These are phyloP conservation scores for Dryobotodes eremita DNA, from an alignment of 2,888 invertebrate species.

Conservation along the genomic window DNA sequence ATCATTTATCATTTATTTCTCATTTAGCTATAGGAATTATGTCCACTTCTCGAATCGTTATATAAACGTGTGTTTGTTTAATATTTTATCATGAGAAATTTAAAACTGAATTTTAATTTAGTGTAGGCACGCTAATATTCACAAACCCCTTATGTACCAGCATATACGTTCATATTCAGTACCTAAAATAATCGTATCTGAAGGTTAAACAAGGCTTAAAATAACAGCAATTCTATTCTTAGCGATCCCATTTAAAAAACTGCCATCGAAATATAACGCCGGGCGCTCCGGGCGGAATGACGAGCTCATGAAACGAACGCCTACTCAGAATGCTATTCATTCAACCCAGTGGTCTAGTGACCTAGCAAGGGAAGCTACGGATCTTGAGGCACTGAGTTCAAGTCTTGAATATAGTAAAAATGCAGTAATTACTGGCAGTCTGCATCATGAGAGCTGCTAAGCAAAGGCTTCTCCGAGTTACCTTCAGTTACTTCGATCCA, in stretches of 20 bases:
- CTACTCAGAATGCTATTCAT: slow-evolving; percentile 50
- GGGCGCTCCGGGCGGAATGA: slow-evolving; percentile 56
- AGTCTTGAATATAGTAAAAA: background rate
- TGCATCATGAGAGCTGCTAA: background rate
- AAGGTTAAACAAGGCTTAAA: slow-evolving; percentile 5
- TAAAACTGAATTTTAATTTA: too few relatives aligned
- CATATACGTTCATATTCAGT: background rate
- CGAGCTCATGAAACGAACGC: slow-evolving; percentile 45
- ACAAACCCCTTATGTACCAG: too few relatives aligned
- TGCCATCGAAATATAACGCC: slow-evolving; percentile 51
- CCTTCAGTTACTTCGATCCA: background rate
- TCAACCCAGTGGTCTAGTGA: slow-evolving; percentile 37
- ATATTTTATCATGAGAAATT: too few relatives aligned
- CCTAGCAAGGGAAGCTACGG: slow-evolving; percentile 23
- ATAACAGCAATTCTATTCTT: slow-evolving; percentile 37
- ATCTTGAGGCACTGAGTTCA: slow-evolving; percentile 8
- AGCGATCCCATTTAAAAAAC: slow-evolving; percentile 55
- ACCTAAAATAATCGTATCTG: background rate
- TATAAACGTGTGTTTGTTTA: too few relatives aligned
- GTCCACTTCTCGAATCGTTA: too few relatives aligned
- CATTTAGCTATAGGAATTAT: too few relatives aligned
- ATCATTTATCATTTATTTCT: too few relatives aligned
- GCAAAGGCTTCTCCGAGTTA: background rate
- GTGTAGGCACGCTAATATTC: too few relatives aligned
- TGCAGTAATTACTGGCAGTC: background rate